Base-by-base conservation (phyloP, 2,888 invertebrate species). In the Griposia aprilina region DNA sequence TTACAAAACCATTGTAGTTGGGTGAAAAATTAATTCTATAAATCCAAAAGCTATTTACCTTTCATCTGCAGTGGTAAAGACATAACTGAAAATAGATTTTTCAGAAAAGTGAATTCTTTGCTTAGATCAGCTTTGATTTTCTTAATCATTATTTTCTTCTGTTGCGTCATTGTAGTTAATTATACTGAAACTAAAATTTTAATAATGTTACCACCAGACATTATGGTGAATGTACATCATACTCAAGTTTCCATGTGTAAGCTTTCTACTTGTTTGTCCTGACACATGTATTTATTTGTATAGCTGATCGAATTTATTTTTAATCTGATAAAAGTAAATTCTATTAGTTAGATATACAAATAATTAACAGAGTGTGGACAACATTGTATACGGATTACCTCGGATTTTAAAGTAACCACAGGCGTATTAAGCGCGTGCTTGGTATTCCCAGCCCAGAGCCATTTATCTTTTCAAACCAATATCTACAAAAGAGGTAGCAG, bases 51-150 rank as follows among this genome's bases (percentile, higher is more conserved):
- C 7, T 17, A 13, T 45, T 90, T 88, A 97, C 97, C 96, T 92
- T 93, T 93, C 87, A 94, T 93, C 80, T 95, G 95, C 59, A 93
- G 89, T 15, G 98, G 97, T 81, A 98, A 91, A 52, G 97, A 95
- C 90, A 97, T 93, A 76, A 96, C 94, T 10, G 97, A 97, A 89
- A 98, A 97, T 69, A 98, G 93, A 89, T 97, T 95, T 84, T 97
- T 97, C 76, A 98, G 93, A 89, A 97, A 98, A 88, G 95, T 94
- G 76, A 97, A 96, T 92, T 98, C 98, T 81, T 95, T 96, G 69
- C 92, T 90, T 67, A 98, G 89, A 75, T 94, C 92, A 55, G 90
- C 92, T 90, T 92, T 95, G n/a, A 97, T 84, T 92, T 95, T 92
- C 94, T 95, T 87, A 85, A 94, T 92, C 1, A 89, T 71, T 55